Evolutionary conservation across 2,113 vertebrate genomes (phyloP).

Genomic region (Hippocampus zosterae): DNA sequence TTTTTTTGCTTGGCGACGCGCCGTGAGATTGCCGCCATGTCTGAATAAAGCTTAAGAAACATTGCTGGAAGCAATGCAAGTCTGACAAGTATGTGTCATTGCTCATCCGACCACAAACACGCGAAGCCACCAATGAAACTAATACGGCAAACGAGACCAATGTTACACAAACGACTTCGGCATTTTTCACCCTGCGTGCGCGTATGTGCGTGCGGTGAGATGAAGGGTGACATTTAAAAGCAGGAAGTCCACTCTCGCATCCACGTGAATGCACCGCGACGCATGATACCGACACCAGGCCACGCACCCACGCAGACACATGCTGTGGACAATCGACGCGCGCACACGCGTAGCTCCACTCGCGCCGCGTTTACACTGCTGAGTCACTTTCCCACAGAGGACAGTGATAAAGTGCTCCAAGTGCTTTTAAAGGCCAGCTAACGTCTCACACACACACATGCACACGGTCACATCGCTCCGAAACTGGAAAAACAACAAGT

Average conservation of each 20-base stretch:
- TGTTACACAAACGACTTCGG: background rate
- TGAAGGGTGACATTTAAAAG: background rate
- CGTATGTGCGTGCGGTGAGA: background rate
- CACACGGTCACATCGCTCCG: background rate
- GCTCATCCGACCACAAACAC: background rate
- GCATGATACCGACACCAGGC: background rate
- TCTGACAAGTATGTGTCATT: background rate
- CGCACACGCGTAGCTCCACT: slow-evolving; percentile 9
- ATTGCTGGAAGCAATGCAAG: background rate
- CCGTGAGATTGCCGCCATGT: background rate
- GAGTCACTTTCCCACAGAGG: slow-evolving; percentile 34
- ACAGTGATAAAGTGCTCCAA: slow-evolving; percentile 36
- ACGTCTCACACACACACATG: slow-evolving; percentile 10
- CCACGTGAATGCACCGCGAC: background rate
- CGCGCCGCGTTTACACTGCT: background rate
- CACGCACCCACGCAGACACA: slow-evolving; percentile 8
- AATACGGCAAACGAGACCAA: background rate
- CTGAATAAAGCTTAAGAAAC: background rate
- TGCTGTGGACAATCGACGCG: background rate
- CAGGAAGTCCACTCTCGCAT: background rate
- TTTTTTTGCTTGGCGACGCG: background rate
- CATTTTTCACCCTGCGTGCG: background rate
- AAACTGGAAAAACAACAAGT: background rate
- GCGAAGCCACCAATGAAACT: background rate
- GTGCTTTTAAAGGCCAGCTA: slow-evolving; percentile 39